These are phyloP conservation scores for Platysternon megacephalum DNA, from an alignment of 2,113 vertebrate genomes.

Conservation along the genomic window DNA sequence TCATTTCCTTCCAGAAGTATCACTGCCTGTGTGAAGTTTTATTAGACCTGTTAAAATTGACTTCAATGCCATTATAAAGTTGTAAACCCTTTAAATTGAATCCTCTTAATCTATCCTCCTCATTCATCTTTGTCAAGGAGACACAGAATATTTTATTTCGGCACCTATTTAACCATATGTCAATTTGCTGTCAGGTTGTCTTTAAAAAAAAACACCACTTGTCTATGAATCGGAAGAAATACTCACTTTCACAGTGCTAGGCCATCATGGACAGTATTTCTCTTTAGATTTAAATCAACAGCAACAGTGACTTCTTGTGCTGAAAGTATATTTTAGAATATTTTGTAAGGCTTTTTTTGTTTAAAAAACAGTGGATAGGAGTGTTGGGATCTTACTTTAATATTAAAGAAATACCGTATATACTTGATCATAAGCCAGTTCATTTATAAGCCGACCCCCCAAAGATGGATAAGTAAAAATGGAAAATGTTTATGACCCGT, in stretches of 20 bases:
- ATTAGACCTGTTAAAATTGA: background rate
- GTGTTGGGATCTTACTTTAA: slow-evolving; percentile 10
- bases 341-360: slow-evolving; percentile 6
- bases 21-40: background rate
- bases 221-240: background rate
- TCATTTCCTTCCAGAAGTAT: background rate
- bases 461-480: too few relatives aligned
- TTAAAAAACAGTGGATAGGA: slow-evolving; percentile 20
- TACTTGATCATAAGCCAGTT: too few relatives aligned
- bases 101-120: background rate
- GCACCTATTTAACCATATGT: background rate
- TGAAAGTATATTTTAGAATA: slow-evolving; percentile 10
- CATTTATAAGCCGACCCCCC: too few relatives aligned
- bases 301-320: background rate
- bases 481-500: too few relatives aligned
- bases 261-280: background rate
- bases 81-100: background rate
- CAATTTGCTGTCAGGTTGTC: background rate
- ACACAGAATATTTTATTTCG: background rate
- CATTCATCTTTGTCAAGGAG: background rate
- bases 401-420: background rate
- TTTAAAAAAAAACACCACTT: background rate
- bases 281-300: background rate
- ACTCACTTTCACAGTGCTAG: background rate
- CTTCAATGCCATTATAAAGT: background rate